Evolutionary conservation across 2,113 vertebrate genomes (phyloP).

Genomic region (Sturnus vulgaris): DNA sequence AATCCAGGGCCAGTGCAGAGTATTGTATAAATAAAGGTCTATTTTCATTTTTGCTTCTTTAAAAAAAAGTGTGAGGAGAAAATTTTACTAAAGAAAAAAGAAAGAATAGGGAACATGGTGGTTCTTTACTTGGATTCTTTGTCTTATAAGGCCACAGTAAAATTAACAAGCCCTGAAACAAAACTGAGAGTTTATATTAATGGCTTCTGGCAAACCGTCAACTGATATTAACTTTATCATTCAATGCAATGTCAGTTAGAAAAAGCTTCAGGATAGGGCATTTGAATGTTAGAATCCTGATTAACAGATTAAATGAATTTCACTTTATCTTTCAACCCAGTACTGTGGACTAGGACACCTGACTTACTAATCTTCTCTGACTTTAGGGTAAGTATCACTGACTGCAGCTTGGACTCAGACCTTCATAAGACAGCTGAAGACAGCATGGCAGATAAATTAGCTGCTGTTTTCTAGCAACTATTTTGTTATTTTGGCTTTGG

Average conservation of each 20-base stretch:
- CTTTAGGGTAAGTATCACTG: conserved; percentile 38
- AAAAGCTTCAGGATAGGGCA: conserved; percentile 51
- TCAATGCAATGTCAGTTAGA: conserved; percentile 62
- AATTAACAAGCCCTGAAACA: conserved; percentile 65
- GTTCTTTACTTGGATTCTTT: conserved; percentile 31
- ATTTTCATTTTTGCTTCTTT: conserved; percentile 53
- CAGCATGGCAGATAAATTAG: conserved; percentile 15
- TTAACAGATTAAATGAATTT: conserved; percentile 64
- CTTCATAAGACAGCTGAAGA: neutral
- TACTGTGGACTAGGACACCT: neutral
- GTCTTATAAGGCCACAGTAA: conserved; percentile 60
- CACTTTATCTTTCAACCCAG: conserved; percentile 44
- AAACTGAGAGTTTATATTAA: conserved; percentile 66
- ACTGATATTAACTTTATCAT: conserved; percentile 65
- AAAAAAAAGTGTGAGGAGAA: neutral
- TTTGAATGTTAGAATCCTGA: conserved; percentile 66
- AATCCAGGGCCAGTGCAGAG: conserved; percentile 49
- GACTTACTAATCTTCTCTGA: conserved; percentile 41
- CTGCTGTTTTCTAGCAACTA: conserved; percentile 32
- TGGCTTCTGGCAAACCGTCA: conserved; percentile 73
- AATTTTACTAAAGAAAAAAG: neutral
- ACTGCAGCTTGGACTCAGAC: conserved; percentile 30
- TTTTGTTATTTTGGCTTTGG: conserved; percentile 41
- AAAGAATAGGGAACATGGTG: neutral
- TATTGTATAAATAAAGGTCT: conserved; percentile 64